Evolutionary conservation across 2,113 vertebrate genomes (phyloP), one percentile per base, ranked within the genome.

Genomic region (Varanus komodoensis): DNA sequence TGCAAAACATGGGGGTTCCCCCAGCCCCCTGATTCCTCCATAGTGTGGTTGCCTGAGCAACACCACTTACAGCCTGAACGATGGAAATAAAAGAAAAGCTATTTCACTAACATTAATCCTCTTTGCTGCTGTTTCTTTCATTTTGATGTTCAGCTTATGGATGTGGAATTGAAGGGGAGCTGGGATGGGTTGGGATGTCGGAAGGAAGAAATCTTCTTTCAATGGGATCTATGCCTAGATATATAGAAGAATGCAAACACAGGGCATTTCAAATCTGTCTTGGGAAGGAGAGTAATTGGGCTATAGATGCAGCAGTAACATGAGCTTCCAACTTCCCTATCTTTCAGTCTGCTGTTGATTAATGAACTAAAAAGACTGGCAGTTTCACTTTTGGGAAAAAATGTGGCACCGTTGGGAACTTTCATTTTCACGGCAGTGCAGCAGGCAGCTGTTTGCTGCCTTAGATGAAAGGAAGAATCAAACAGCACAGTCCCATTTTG

Each of bases 311-410:
- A 73, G 83, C 83, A 57, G 48, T 44, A 81, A 86, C 23, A 54
- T 25, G 83, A 68, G 50, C 61, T 23, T 69, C 61, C 44, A 84
- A 7, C 61, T 61, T 54, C 17, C 64, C 83, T 48, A 71, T 69
- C 61, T 86, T 90, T 90, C 64, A 86, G 48, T 48, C n/a, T 80
- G 61, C 67, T 67, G 25, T 79, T 86, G 83, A 86, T 90, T 90
- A 80, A 80, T 86, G 89, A 90, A 90, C 74, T 52, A 79, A 86
- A 82, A 69, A 69, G n/a, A 29, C 61, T 79, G 14, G 32, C 61
- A 29, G 64, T 85, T 89, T 85, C 27, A 89, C 48, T 89, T 57
- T 69, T n/a, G 54, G 74, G 23, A 85, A 19, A n/a, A 32, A 79
- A 85, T 85, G 48, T 44, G 34, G 48, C 82, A 79, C 74, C 25